Base-by-base conservation (phyloP, 2,888 invertebrate species). In the Heliothis peltigera region DNA sequence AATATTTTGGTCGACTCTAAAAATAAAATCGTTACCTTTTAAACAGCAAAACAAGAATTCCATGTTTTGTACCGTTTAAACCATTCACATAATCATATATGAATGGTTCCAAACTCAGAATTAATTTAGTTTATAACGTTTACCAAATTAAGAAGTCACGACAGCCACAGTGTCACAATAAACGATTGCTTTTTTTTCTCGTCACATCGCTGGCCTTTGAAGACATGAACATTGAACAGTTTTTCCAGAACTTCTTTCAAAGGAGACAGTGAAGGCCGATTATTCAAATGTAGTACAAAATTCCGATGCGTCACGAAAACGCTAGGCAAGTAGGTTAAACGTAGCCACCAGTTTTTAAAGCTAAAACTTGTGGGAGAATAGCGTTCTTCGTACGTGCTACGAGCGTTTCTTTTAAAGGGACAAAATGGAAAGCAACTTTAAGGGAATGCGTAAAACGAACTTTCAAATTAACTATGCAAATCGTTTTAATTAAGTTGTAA, bases 221-320 rank as follows among this genome's bases (percentile, higher is more conserved):
- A 68, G 65, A 77, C 70, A 77, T 77, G 70, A 77, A 69, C 66
- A 84, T 81, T 87, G 70, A 77, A 69, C 66, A 84, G 82, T 87
- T 89, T 89, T 89, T 88, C 84, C 83, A 72, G 68, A 85, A 84
- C 75, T 88, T 89, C 86, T 89, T 86, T 82, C 71, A 70, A 83
- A 84, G 82, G 81, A 84, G 83, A 84, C 81, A 83, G 82, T 80
- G 84, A 86, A 87, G 86, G 86, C 80, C 84, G 88, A 87, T 87
- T 87, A 87, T 87, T 90, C 81, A 89, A 92, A 92, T 91, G 87
- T 90, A 85, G 89, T 88, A 87, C 91, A 85, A 69, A 89, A 92
- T 92, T 87, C 91, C 90, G 81, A 86, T 82, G 87, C 91, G 90
- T 90, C 88, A 89, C 87, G 83, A 85, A 85, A 86, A 84, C 82